Evolutionary conservation across 1,140 invertebrate species (phyloP), one percentile per base, ranked within the genome.

Genomic region (Ooceraea biroi): DNA sequence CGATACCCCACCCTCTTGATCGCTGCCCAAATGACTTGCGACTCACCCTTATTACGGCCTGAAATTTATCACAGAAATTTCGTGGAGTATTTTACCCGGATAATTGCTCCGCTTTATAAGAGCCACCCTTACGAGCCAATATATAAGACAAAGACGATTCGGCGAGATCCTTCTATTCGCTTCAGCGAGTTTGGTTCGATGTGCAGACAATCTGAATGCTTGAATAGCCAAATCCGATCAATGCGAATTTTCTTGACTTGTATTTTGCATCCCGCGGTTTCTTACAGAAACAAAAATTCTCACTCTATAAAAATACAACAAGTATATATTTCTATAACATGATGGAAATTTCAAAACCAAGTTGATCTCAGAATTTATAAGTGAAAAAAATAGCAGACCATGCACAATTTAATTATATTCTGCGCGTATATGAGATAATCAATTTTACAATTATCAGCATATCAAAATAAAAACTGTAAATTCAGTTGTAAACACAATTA

Each of bases 61-160:
- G 82, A 89, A 91, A 92, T 92, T 92, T 92, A 92, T 92, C 89
- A 91, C 90, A 77, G 87, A 89, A 92, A 91, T 92, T 92, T 90
- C 90, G 60, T 69, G 58, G 86, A 91, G 90, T 91, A 91, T 92
- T 91, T 92, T 92, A 92, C 78, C 83, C 88, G 84, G 85, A 91
- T 92, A 91, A 92, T 92, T 92, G 91, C 89, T 88, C 61, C 84
- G 90, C 90, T 91, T 90, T 91, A 91, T 91, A 91, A 91, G 89
- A 85, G 82, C 82, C 83, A 72, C 85, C 73, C 88, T 85, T 85
- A 84, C 86, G 69, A 83, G 84, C 88, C 89, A 89, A 91, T 89
- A 86, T 90, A 90, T 85, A 86, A 89, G 89, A 73, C 82, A 74
- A 87, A 85, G 74, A 84, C 71, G 77, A 87, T 85, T 73, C 48